phyloP scores from a whole-genome alignment of 1,140 invertebrate genomes.

The Sarcophaga peregrina region DNA sequence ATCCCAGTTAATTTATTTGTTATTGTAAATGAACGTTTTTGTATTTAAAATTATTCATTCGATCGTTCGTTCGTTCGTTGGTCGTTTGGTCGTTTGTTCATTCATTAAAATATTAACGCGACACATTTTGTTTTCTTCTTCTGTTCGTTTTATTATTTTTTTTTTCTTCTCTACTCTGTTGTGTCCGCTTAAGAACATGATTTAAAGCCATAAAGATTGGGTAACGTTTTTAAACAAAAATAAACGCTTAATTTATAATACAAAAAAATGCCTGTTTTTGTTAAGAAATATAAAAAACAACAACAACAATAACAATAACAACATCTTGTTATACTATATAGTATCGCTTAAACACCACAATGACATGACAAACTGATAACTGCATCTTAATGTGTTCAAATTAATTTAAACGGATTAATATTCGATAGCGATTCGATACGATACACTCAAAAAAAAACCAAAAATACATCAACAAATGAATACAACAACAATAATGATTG shows the following conservation, averaged over 20 bases:
- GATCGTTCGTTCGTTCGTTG: too few species aligned
- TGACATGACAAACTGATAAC: constrained; percentile 41
- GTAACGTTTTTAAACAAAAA: background rate
- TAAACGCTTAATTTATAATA: background rate
- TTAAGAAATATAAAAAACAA: background rate
- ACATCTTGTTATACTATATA: background rate
- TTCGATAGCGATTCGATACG: background rate
- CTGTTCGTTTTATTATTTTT: too few species aligned
- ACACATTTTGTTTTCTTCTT: too few species aligned
- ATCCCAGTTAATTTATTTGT: too few species aligned
- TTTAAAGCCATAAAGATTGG: background rate
- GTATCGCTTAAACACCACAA: constrained; percentile 20
- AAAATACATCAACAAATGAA: too few species aligned
- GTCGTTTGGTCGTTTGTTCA: background rate
- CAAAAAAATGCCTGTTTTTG: background rate
- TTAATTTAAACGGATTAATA: constrained; percentile 42
- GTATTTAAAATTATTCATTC: too few species aligned
- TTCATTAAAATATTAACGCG: background rate
- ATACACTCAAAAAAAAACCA: background rate
- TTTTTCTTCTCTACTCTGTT: too few species aligned
- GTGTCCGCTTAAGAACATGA: background rate
- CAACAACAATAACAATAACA: background rate
- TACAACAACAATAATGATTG: too few species aligned
- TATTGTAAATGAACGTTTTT: too few species aligned
- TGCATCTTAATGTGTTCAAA: constrained; percentile 41